Evolutionary conservation across 2,113 vertebrate genomes (phyloP).

Genomic region (Rynchops niger): DNA sequence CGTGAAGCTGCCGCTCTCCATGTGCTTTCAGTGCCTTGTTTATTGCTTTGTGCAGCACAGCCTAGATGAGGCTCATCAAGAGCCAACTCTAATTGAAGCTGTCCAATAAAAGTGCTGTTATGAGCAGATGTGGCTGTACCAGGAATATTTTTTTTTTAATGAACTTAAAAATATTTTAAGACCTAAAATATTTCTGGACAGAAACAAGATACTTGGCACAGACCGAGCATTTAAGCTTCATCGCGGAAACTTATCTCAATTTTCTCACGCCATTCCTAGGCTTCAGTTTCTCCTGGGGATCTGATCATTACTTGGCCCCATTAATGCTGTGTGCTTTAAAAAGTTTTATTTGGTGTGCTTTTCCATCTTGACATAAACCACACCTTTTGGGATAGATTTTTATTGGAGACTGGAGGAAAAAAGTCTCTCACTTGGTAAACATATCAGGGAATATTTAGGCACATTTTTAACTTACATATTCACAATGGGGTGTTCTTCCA

Average conservation of each 20-base stretch:
- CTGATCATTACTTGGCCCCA: not conserved
- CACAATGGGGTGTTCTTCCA: not conserved
- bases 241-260: not conserved
- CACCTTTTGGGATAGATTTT: not conserved
- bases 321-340: not conserved
- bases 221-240: not conserved
- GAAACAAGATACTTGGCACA: not conserved
- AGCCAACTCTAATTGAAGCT: slow-evolving; percentile 57
- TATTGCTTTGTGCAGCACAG: slow-evolving; percentile 20
- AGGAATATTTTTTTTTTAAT: not conserved
- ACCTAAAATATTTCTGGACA: slow-evolving; percentile 11
- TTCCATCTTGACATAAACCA: not conserved
- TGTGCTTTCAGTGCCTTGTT: slow-evolving; percentile 8
- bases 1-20: slow-evolving; percentile 16
- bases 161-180: slow-evolving; percentile 15
- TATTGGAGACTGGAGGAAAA: not conserved
- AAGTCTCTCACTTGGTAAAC: not conserved
- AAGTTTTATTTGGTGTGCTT: not conserved
- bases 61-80: slow-evolving; percentile 39
- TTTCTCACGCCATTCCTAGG: not conserved
- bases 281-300: not conserved
- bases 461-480: not conserved
- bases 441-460: not conserved
- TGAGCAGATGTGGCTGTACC: slow-evolving; percentile 44
- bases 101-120: slow-evolving; percentile 40